Percentiles rank a stretch among this genome's conserved stretches.
These are phyloP conservation scores for Cabera pusaria DNA, from an alignment of 2,888 invertebrate genomes.

Conservation along the genomic window DNA sequence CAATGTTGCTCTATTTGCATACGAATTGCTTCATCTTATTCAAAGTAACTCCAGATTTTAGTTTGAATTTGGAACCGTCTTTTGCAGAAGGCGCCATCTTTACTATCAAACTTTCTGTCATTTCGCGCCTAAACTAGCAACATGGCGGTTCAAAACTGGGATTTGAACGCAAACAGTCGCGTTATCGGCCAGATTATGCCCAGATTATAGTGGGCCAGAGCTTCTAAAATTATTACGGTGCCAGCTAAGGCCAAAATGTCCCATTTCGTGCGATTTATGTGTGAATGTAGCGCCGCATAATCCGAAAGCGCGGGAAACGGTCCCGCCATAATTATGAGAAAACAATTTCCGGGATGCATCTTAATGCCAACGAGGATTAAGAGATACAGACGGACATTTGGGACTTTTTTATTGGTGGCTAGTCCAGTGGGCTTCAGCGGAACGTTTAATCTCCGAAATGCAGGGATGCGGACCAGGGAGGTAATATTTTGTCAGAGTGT, in stretches of 20 bases:
- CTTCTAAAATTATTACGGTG: conserved; percentile 77
- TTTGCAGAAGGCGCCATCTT: conserved; percentile 59
- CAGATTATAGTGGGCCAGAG: conserved; percentile 79
- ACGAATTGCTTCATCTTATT: too few relatives aligned
- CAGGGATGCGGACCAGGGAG: conserved; percentile 21
- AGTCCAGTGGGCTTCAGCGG: conserved; percentile 30
- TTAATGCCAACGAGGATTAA: conserved; percentile 71
- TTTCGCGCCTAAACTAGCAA: conserved; percentile 64
- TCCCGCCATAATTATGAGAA: conserved; percentile 79
- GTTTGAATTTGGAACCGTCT: conserved; percentile 29
- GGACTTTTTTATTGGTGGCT: conserved; percentile 41
- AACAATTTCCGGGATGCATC: conserved; percentile 80
- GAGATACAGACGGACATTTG: conserved; percentile 49
- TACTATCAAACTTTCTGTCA: conserved; percentile 34
- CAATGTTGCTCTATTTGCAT: too few relatives aligned
- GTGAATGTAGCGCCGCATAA: conserved; percentile 76
- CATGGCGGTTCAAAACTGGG: conserved; percentile 61
- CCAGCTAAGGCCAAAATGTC: conserved; percentile 76
- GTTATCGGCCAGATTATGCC: conserved; percentile 81
- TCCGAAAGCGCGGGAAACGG: conserved; percentile 60
- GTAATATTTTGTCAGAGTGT: conserved; percentile 28
- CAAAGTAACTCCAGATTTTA: too few relatives aligned
- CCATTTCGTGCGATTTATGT: conserved; percentile 80
- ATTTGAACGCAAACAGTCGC: conserved; percentile 75
- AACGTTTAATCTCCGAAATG: conserved; percentile 31